Conservation (phyloP, 2,113 vertebrate genomes). For the Catharus bicknelli region DNA sequence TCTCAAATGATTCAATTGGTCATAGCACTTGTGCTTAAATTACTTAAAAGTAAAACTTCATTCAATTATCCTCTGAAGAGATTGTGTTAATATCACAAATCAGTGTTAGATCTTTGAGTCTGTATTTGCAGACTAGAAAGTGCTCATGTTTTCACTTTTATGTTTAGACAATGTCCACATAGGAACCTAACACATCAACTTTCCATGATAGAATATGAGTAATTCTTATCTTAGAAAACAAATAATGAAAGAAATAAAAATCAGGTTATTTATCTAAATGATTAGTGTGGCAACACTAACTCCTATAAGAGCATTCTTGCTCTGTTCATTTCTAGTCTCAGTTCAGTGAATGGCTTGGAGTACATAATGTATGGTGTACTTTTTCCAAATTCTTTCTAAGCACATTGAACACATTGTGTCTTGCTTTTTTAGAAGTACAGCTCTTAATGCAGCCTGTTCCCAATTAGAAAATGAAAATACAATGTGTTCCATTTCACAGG, state of each 20-base stretch:
- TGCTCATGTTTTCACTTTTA: not conserved
- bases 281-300: not conserved
- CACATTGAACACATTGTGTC: not conserved
- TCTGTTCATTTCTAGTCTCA: not conserved
- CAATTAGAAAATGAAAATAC: not conserved
- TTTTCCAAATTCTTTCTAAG: not conserved
- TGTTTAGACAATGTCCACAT: not conserved
- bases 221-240: not conserved
- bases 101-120: not conserved
- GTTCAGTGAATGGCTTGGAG: not conserved
- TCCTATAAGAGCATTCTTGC: not conserved
- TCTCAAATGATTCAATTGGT: not conserved
- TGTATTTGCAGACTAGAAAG: not conserved
- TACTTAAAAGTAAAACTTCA: not conserved
- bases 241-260: not conserved
- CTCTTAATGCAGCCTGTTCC: not conserved
- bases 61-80: not conserved
- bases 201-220: not conserved
- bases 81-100: not conserved
- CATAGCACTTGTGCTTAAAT: not conserved
- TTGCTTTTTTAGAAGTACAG: not conserved
- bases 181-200: not conserved
- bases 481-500: not conserved
- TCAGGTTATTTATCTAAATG: not conserved
- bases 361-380: not conserved